Evolutionary conservation across 2,888 invertebrate species (phyloP), one percentile per base, ranked within the genome.

Genomic region (Neocrepidodera transversa): DNA sequence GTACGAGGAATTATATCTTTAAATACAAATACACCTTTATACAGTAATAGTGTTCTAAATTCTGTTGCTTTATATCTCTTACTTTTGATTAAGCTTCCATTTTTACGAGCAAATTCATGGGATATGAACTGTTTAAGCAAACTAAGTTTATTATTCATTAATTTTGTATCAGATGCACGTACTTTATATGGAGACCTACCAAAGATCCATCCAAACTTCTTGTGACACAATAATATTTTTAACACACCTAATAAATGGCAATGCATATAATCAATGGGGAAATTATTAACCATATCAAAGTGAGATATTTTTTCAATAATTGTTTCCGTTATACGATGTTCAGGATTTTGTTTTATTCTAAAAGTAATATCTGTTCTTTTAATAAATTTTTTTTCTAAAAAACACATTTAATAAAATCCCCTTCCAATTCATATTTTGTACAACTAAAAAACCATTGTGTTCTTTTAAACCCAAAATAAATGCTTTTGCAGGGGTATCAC

Each of bases 41-140:
- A 49, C n/a, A n/a, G n/a, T n/a, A n/a, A n/a, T n/a, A n/a, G n/a
- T n/a, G n/a, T n/a, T n/a, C n/a, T n/a, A n/a, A 62, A 62, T 55
- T 62, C 62, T 42, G 56, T 52, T 8, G 62, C 62, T 48, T 62
- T 62, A 32, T 53, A 62, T 32, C 59, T 48, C 45, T 62, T 62
- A 50, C 56, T 59, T 6, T 62, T 59, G 42, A 42, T 16, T 30
- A 59, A 23, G 11, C 55, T 30, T 26, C 59, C 38, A 10, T 58
- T 23, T 32, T 62, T 62, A 8, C 62, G 42, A 20, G 49, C 17
- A 55, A 62, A 60, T 45, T 60, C 59, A 53, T 32, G 52, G 2
- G 63, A 57, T 17, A 63, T 53, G 43, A 45, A 60, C 18, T 56
- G 56, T 49, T 60, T 57, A 17, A 57, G 35, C n/a, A 48, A 40